Base-by-base conservation (phyloP, 2,113 vertebrate species). In the Anhinga rufa region DNA sequence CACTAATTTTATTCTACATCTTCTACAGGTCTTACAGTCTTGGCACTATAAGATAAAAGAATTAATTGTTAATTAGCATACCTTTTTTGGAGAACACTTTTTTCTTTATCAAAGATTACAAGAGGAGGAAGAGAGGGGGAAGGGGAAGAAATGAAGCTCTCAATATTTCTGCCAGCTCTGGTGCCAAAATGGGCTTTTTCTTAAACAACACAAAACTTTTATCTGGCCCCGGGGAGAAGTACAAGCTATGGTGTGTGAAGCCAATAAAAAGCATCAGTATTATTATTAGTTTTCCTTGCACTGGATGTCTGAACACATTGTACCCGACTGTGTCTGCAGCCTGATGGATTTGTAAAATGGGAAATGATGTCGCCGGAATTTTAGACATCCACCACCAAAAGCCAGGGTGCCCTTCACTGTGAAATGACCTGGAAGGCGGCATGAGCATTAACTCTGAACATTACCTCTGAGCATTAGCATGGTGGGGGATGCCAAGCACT, bases 61-160 rank as follows among this genome's bases (percentile, higher is more conserved):
- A 94, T 97, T 93, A 96, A 98, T 96, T 96, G 96, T 92, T 97
- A 94, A 98, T 97, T 98, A 98, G 95, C 96, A 94, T 76, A 69
- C 82, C 32, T 54, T 92, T 92, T 94, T 74, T 64, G 44, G 65
- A 95, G 86, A 94, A 88, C 60, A 78, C 74, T 93, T 82, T 95
- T 93, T 91, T 60, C 77, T 54, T 93, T 95, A 95, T 90, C 91
- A 89, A 93, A 96, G 82, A 94, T 96, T 94, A 89, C 60, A 94
- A 91, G 89, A 69, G 77, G 76, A 86, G 14, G 68, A 82, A 87
- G 75, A 70, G 57, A 74, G 68, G 60, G 70, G 69, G 44, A 44
- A 38, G 26, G 85, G 52, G 57, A 49, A 64, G 62, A 66, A 89
- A 55, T 1, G 48, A 80, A 71, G 16, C 48, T 29, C 32, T 78